These are phyloP conservation scores for Antennarius striatus DNA, from an alignment of 2,113 vertebrate genomes.

Conservation along the genomic window DNA sequence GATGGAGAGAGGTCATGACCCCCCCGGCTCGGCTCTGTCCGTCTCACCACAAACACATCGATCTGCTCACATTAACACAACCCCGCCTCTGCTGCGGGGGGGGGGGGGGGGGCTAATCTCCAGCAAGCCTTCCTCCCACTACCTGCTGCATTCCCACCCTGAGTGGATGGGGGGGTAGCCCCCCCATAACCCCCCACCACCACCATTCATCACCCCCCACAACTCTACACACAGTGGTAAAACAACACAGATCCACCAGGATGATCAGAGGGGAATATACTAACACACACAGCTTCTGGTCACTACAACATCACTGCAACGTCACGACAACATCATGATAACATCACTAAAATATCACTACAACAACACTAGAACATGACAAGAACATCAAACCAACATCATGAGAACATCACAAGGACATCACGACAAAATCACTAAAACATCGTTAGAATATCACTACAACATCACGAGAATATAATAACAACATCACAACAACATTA, in stretches of 20 bases:
- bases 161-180: conserved; percentile 58
- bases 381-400: no score
- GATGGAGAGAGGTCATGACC: conserved; percentile 23
- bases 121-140: conserved; percentile 63
- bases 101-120: conserved; percentile 70
- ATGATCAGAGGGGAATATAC: no score
- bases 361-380: no score
- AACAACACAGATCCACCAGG: conserved; percentile 20
- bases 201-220: conserved; percentile 69
- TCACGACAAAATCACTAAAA: no score
- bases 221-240: conserved; percentile 83
- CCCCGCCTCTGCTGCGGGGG: conserved; percentile 66
- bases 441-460: no score
- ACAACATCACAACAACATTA: no score
- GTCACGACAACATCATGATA: no score
- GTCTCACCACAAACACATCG: conserved; percentile 74
- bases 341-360: no score
- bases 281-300: no score
- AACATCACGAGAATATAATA: no score
- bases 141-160: conserved; percentile 53
- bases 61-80: conserved; percentile 77
- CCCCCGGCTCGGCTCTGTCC: conserved; percentile 50
- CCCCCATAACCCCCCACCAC: conserved; percentile 71
- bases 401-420: no score
- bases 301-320: no score